These are phyloP conservation scores for Poecilobothrus nobilitatus DNA, from an alignment of 2,888 invertebrate genomes.

Conservation along the genomic window DNA sequence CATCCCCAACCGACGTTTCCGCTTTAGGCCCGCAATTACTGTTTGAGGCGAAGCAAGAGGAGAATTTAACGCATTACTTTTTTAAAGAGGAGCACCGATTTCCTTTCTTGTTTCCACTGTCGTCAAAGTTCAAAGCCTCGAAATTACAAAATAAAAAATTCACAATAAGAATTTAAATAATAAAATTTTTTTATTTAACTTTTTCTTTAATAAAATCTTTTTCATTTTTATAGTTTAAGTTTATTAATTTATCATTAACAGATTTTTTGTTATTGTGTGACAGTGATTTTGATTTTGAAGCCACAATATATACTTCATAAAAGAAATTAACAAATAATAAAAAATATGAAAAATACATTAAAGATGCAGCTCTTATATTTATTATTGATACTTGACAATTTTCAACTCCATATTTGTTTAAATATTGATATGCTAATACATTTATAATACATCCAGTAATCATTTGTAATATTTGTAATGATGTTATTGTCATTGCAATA, in stretches of 20 bases:
- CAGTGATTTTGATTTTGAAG: neutral
- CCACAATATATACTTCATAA: slow-evolving; percentile 74
- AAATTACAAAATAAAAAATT: too few relatives aligned
- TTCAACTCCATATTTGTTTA: slow-evolving; percentile 56
- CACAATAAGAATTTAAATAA: too few relatives aligned
- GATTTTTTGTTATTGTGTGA: too few relatives aligned
- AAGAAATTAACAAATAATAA: slow-evolving; percentile 89
- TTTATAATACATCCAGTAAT: slow-evolving; percentile 87
- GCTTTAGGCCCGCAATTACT: too few relatives aligned
- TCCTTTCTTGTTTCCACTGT: too few relatives aligned
- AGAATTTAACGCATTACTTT: too few relatives aligned
- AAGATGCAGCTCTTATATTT: slow-evolving; percentile 79
- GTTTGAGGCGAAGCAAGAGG: too few relatives aligned
- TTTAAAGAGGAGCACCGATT: too few relatives aligned
- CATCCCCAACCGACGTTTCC: too few relatives aligned
- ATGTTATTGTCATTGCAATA: slow-evolving; percentile 85
- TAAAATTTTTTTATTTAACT: neutral
- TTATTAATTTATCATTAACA: too few relatives aligned
- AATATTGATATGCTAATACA: slow-evolving; percentile 74
- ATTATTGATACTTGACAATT: slow-evolving; percentile 76
- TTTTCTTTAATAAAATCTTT: too few relatives aligned
- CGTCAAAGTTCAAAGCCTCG: too few relatives aligned
- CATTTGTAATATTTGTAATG: slow-evolving; percentile 88
- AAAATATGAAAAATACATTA: slow-evolving; percentile 92
- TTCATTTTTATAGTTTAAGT: neutral